Base-by-base conservation (phyloP, 1,140 invertebrate genomes). In the Atopsyche davidsoni region DNA sequence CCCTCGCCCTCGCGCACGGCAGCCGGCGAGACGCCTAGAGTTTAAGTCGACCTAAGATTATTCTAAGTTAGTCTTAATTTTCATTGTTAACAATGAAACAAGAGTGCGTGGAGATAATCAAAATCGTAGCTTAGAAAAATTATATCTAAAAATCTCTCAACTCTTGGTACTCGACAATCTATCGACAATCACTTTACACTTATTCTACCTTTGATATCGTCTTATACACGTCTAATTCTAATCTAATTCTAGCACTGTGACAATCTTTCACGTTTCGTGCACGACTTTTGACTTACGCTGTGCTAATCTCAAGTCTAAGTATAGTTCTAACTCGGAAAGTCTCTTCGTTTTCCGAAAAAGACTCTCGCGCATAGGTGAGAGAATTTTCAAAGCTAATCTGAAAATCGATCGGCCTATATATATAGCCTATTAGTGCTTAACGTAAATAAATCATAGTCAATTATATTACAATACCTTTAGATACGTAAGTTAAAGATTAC, bases 31-130 rank as follows among this genome's bases (percentile, higher is more conserved):
- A n/a, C n/a, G n/a, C n/a, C n/a, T n/a, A n/a, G n/a, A 28, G 13
- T 28, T 28, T 13, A 28, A 28, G 25, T 28, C 25, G 25, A 41
- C 11, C 18, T 21, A 41, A 21, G 4, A 41, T 18, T 9, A 41
- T n/a, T n/a, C 17, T 48, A 54, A 53, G 40, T n/a, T 58, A 55
- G 47, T 39, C 40, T 51, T 45, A 55, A 24, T 46, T 58, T 55
- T 55, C 52, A 49, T 55, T 58, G 44, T 55, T 19, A 52, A 48
- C 52, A 58, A 58, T 49, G 56, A 54, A 53, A 58, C 57, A 58
- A 58, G 57, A 58, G 52, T 58, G 57, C 57, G 57, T 55, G 48
- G 57, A 55, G 57, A 58, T 58, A 58, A 58, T 58, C 57, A 58
- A 58, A 49, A n/a, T 43, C 49, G 57, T 58, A 58, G 57, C 36